These are phyloP conservation scores for Phylloscopus trochiloides DNA, from an alignment of 2,113 vertebrate species.

Conservation along the genomic window DNA sequence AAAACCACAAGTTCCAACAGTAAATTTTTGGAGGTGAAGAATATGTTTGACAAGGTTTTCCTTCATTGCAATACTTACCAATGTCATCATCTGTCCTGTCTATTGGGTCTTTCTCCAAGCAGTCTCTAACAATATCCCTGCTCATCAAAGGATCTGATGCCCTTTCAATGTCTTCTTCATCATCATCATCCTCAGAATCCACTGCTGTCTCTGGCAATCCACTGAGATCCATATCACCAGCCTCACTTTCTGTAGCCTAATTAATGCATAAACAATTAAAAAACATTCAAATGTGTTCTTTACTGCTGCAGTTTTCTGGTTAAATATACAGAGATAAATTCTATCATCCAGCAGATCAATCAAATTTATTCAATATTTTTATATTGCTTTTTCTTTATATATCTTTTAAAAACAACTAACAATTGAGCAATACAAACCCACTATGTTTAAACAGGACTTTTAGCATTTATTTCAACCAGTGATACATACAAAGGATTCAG, in stretches of 20 bases:
- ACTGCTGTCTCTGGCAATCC: conserved; percentile 97
- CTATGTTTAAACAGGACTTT: not conserved
- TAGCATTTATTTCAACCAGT: not conserved
- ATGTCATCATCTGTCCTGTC: conserved; percentile 97
- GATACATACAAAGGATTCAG: not conserved
- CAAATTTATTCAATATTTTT: not conserved
- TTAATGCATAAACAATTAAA: not conserved
- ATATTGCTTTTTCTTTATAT: not conserved
- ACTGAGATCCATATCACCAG: conserved; percentile 98
- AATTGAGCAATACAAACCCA: not conserved
- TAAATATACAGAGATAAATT: not conserved
- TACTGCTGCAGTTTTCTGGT: not conserved
- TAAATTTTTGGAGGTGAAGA: not conserved
- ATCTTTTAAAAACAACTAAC: not conserved
- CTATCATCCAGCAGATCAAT: not conserved
- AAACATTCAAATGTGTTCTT: not conserved
- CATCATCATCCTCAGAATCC: conserved; percentile 97
- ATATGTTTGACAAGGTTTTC: not conserved
- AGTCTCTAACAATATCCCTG: conserved; percentile 95
- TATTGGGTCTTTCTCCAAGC: conserved; percentile 97
- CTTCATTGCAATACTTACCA: conserved; percentile 75
- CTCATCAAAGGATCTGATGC: conserved; percentile 97
- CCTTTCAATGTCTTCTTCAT: conserved; percentile 97
- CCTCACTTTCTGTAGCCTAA: conserved; percentile 96
- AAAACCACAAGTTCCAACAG: not conserved